These are phyloP conservation scores for Aeoliscus strigatus DNA, from an alignment of 2,797 vertebrate species.

Conservation along the genomic window DNA sequence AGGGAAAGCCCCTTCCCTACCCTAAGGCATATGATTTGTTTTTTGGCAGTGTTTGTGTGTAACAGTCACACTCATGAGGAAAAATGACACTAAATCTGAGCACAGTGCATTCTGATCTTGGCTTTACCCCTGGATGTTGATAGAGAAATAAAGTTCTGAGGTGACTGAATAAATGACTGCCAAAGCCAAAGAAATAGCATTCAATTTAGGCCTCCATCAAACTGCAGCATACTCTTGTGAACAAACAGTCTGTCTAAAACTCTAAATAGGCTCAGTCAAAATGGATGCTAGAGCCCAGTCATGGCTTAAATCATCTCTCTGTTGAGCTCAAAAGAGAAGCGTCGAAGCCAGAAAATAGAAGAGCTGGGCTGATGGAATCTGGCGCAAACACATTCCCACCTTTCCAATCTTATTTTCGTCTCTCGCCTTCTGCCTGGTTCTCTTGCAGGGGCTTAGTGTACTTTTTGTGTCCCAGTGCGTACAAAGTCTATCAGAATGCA, in stretches of 20 bases:
- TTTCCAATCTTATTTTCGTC: conserved; percentile 79
- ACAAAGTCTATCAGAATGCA: conserved; percentile 93
- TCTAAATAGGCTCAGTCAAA: conserved; percentile 72
- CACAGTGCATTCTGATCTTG: conserved; percentile 34
- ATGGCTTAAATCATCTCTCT: conserved; percentile 76
- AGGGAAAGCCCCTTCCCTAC: conserved; percentile 3
- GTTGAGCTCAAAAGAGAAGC: conserved; percentile 67
- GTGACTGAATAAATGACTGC: conserved; percentile 56
- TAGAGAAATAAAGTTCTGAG: conserved; percentile 59
- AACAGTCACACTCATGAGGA: conserved; percentile 22
- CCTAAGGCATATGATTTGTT: conserved; percentile 9
- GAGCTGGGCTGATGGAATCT: conserved; percentile 73
- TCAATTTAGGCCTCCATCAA: conserved; percentile 66
- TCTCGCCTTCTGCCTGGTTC: conserved; percentile 70
- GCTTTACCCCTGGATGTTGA: conserved; percentile 43
- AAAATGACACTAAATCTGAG: conserved; percentile 42
- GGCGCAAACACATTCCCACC: conserved; percentile 74
- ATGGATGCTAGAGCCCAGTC: conserved; percentile 69
- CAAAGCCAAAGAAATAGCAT: conserved; percentile 44
- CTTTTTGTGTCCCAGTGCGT: conserved; percentile 82
- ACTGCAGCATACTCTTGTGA: conserved; percentile 63
- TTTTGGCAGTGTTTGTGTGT: conserved; percentile 30
- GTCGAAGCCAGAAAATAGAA: conserved; percentile 68
- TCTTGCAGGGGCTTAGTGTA: conserved; percentile 75
- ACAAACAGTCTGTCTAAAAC: conserved; percentile 71